phyloP scores from a whole-genome alignment of 2,797 vertebrate species.

The Pseudocheirus occidentalis region DNA sequence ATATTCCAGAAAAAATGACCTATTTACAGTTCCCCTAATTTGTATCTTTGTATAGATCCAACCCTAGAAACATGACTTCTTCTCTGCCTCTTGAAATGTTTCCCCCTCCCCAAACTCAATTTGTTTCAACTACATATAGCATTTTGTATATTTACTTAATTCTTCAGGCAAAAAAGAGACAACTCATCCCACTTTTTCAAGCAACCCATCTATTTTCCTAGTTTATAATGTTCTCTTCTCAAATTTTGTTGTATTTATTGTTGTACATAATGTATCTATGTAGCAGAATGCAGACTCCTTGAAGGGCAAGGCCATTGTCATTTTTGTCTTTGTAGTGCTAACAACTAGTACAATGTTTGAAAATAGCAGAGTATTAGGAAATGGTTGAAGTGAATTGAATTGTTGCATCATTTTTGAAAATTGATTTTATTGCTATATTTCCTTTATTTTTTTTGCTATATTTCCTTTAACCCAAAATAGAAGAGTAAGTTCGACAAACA shows the following conservation, averaged over 20 bases:
- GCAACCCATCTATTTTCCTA: background rate
- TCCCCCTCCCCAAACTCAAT: background rate
- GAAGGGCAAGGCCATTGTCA: background rate
- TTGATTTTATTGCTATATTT: slow-evolving; percentile 23
- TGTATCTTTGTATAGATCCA: background rate
- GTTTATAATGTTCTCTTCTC: background rate
- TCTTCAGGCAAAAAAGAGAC: background rate
- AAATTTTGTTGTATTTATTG: background rate
- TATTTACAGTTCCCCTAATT: background rate
- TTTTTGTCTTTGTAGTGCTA: background rate
- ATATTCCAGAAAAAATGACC: background rate
- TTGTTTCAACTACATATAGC: background rate
- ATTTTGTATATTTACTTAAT: background rate
- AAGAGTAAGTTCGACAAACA: background rate
- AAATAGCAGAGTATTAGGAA: background rate
- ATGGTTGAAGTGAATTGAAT: background rate
- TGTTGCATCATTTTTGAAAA: background rate
- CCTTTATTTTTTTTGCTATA: background rate
- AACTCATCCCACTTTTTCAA: background rate
- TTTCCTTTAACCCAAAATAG: background rate
- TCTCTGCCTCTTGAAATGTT: background rate
- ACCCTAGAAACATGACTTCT: background rate
- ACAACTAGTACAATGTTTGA: background rate
- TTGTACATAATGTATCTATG: background rate
- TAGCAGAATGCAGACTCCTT: background rate